Conservation (phyloP, 2,888 invertebrate genomes). For the Limnephilus rhombicus region DNA sequence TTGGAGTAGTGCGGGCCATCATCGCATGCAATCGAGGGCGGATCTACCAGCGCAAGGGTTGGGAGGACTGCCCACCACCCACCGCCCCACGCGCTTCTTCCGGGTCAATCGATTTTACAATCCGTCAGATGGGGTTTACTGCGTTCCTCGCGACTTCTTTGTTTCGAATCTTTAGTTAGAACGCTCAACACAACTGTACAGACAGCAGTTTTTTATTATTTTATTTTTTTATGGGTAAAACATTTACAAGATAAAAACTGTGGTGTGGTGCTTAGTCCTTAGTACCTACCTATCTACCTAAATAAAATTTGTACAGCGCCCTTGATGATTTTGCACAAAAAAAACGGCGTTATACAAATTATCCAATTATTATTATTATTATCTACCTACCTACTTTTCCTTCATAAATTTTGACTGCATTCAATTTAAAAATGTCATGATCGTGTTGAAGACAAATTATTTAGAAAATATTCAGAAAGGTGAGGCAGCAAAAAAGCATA, state of each 20-base stretch:
- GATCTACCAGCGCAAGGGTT: conserved; percentile 11
- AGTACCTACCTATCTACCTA: too few species aligned
- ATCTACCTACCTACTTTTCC: not conserved
- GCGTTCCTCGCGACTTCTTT: not conserved
- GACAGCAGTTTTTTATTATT: not conserved
- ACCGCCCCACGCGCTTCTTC: not conserved
- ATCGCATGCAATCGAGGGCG: conserved; percentile 30
- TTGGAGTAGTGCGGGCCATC: conserved; percentile 32
- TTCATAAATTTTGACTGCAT: not conserved
- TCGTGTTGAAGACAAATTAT: not conserved
- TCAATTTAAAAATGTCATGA: not conserved
- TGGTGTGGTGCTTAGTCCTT: too few species aligned
- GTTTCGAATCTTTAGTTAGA: not conserved
- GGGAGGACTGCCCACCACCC: conserved; percentile 3
- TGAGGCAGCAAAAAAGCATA: not conserved
- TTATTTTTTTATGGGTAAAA: too few species aligned
- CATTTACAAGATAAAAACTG: too few species aligned
- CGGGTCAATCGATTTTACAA: conserved; percentile 29
- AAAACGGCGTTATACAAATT: too few species aligned
- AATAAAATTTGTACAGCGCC: too few species aligned
- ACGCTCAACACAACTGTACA: not conserved
- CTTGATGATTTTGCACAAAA: too few species aligned
- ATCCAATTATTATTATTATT: too few species aligned
- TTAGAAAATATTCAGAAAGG: not conserved
- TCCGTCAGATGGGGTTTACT: not conserved